Conservation (phyloP, 2,888 invertebrate species). For the Charanyca ferruginea region DNA sequence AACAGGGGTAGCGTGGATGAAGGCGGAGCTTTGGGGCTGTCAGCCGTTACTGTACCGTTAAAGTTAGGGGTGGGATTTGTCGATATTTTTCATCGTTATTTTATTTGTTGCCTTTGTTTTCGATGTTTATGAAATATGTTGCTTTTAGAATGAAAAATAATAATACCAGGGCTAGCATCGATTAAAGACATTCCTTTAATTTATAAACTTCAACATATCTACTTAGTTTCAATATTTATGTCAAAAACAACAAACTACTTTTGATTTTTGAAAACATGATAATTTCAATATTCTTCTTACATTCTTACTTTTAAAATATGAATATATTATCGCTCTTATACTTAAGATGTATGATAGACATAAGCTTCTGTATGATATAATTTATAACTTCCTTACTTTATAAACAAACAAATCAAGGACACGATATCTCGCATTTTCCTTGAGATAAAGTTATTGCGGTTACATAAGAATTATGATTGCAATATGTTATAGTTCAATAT, state of each 20-base stretch:
- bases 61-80: conserved; percentile 68
- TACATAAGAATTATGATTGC: conserved; percentile 60
- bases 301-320: too few relatives aligned
- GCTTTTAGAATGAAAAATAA: too few relatives aligned
- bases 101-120: not conserved
- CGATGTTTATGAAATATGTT: too few relatives aligned
- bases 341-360: too few relatives aligned
- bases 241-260: too few relatives aligned
- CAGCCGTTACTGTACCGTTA: conserved; percentile 84
- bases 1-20: conserved; percentile 68
- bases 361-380: too few relatives aligned
- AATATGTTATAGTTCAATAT: conserved; percentile 57
- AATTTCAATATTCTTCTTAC: too few relatives aligned
- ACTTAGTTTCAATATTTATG: too few relatives aligned
- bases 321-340: too few relatives aligned
- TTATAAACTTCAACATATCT: too few relatives aligned
- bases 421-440: conserved; percentile 35
- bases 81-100: conserved; percentile 42
- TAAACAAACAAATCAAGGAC: conserved; percentile 36
- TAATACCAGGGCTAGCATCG: not conserved
- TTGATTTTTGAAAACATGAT: too few relatives aligned
- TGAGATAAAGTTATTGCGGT: conserved; percentile 46
- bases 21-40: conserved; percentile 78
- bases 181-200: not conserved
- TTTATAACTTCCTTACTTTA: conserved; percentile 37